These are phyloP conservation scores for Hippocampus kuda DNA, from an alignment of 2,797 vertebrate species.

Conservation along the genomic window DNA sequence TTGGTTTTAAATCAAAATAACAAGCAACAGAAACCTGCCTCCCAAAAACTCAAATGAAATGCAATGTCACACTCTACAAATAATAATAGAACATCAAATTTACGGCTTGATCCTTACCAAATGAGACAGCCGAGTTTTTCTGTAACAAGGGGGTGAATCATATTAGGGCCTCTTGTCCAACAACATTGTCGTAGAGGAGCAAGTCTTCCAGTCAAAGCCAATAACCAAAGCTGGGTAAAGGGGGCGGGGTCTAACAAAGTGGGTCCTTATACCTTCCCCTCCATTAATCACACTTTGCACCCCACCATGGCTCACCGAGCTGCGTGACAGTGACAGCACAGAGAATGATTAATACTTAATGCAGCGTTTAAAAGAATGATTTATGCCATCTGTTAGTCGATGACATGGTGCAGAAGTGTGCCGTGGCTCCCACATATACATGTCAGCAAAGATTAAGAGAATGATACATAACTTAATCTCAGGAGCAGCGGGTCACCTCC, in stretches of 20 bases:
- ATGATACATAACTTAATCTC: slow-evolving; percentile 72
- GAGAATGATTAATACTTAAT: slow-evolving; percentile 79
- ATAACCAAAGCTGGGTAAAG: slow-evolving; percentile 40
- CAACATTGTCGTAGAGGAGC: slow-evolving; percentile 41
- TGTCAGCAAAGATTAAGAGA: slow-evolving; percentile 67
- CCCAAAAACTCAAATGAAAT: slow-evolving; percentile 5
- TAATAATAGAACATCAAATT: slow-evolving; percentile 8
- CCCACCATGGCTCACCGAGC: slow-evolving; percentile 48
- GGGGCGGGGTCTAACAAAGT: slow-evolving; percentile 38
- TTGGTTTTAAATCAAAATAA: slow-evolving; percentile 3
- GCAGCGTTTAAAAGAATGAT: slow-evolving; percentile 75
- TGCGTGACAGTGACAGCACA: slow-evolving; percentile 64
- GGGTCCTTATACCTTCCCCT: slow-evolving; percentile 59
- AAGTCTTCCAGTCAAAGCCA: slow-evolving; percentile 29
- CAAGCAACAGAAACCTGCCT: neutral
- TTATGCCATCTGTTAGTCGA: slow-evolving; percentile 74
- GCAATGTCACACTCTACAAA: slow-evolving; percentile 11
- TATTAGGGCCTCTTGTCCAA: slow-evolving; percentile 30
- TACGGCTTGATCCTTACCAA: slow-evolving; percentile 7
- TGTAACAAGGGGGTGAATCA: slow-evolving; percentile 27
- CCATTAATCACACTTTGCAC: slow-evolving; percentile 74
- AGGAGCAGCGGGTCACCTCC: slow-evolving; percentile 66
- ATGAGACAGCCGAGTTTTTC: slow-evolving; percentile 11
- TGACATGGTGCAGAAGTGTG: slow-evolving; percentile 62
- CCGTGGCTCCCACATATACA: slow-evolving; percentile 57